phyloP scores from a whole-genome alignment of 2,113 vertebrate species.

The Periophthalmus modestus region DNA sequence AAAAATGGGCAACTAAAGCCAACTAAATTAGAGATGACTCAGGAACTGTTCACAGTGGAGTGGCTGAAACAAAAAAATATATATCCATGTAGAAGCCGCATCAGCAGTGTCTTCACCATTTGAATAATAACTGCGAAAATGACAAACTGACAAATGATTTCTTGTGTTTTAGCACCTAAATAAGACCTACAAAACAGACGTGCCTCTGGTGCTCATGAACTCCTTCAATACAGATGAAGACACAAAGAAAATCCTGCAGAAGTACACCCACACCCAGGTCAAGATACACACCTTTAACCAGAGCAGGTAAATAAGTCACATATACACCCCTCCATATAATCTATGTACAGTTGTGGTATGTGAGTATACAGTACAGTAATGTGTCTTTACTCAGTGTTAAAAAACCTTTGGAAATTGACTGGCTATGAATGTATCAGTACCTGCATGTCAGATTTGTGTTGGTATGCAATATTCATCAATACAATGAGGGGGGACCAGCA shows the following conservation, averaged over 20 bases:
- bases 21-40: background rate
- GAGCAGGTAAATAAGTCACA: constrained; percentile 84
- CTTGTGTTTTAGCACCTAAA: constrained; percentile 85
- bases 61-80: too few relatives aligned
- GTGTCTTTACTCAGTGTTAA: too few relatives aligned
- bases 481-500: too few relatives aligned
- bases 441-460: background rate
- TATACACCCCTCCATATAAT: too few relatives aligned
- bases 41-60: background rate
- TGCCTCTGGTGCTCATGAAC: constrained; percentile 97
- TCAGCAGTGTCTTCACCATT: background rate
- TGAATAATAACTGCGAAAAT: background rate
- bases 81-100: background rate
- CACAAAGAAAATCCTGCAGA: constrained; percentile 98
- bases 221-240: constrained; percentile 99
- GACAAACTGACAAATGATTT: background rate
- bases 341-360: too few relatives aligned
- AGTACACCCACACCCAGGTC: constrained; percentile 93
- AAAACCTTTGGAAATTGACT: background rate
- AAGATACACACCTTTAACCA: constrained; percentile 99
- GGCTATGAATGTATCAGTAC: background rate
- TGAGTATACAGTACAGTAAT: too few relatives aligned
- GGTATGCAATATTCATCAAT: background rate
- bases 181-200: constrained; percentile 92
- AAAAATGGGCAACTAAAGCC: constrained; percentile 48